Evolutionary conservation across 2,797 vertebrate species (phyloP).

Genomic region (Rhyacichthys aspro): DNA sequence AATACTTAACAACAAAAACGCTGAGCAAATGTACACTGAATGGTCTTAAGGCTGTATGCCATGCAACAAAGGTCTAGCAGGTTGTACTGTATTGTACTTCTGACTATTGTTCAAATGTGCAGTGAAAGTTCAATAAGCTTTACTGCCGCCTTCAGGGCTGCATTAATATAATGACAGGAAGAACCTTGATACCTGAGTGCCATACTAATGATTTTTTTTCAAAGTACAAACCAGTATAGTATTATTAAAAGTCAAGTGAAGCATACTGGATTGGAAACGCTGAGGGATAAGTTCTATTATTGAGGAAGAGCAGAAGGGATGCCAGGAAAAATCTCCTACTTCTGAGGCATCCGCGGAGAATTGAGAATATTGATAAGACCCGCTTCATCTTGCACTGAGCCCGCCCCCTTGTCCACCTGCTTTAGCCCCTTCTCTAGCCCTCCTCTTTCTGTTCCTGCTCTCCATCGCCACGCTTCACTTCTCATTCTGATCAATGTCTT

Average conservation of each 20-base stretch:
- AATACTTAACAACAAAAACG: no score
- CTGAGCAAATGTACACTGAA: neutral
- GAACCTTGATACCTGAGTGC: constrained; percentile 29
- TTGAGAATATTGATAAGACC: constrained; percentile 64
- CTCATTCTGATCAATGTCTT: constrained; percentile 74
- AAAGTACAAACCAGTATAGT: constrained; percentile 33
- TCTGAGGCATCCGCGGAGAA: constrained; percentile 65
- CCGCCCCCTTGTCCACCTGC: neutral
- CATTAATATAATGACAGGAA: constrained; percentile 51
- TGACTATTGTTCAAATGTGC: constrained; percentile 29
- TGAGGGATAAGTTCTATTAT: constrained; percentile 50
- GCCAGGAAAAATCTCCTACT: constrained; percentile 43
- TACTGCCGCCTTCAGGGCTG: constrained; percentile 30
- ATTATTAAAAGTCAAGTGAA: constrained; percentile 56
- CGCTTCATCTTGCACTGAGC: constrained; percentile 29
- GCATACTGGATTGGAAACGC: constrained; percentile 39
- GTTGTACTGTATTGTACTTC: constrained; percentile 33
- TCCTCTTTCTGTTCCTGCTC: constrained; percentile 37
- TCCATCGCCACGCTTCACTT: constrained; percentile 60
- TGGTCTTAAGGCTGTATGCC: constrained; percentile 22
- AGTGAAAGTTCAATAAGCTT: constrained; percentile 32
- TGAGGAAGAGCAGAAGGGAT: constrained; percentile 23
- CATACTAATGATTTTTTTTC: constrained; percentile 25
- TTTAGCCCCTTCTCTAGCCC: constrained; percentile 16
- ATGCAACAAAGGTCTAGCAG: constrained; percentile 26